Percentiles rank a stretch among this genome's conserved stretches.
Evolutionary conservation across 64 coral and sea anemone species (phyloP).

Genomic region (Orbicella faveolata): DNA sequence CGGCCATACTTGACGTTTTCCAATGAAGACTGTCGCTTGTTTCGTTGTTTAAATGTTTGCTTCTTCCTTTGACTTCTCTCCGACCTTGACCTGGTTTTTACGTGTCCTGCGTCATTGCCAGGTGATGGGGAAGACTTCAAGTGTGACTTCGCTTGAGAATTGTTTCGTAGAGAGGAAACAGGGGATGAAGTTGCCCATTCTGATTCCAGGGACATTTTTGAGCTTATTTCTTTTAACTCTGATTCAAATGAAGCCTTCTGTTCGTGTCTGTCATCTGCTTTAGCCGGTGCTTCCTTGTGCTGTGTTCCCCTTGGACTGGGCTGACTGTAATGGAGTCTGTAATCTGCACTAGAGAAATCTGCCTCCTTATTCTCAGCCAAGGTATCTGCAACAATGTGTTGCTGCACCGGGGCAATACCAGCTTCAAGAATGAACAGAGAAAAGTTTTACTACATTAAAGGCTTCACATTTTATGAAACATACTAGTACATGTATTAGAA

Average conservation of each 20-base stretch:
- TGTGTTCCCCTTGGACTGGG: neutral
- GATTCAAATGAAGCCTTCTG: constrained; percentile 13
- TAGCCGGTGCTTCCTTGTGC: neutral
- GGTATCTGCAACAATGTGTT: neutral
- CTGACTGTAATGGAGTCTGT: neutral
- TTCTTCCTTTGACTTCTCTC: constrained; percentile 47
- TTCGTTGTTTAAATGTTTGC: constrained; percentile 14
- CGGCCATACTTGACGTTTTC: neutral
- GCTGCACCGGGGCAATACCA: neutral
- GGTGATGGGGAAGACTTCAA: neutral
- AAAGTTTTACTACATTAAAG: too few species aligned
- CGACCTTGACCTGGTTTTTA: neutral
- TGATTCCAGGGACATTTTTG: constrained; percentile 24
- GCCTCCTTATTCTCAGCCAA: neutral
- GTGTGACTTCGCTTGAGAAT: neutral
- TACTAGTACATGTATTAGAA: too few species aligned
- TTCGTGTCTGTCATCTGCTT: neutral
- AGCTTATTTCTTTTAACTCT: constrained; percentile 16
- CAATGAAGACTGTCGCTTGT: neutral
- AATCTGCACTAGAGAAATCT: neutral
- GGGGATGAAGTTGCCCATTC: constrained; percentile 12
- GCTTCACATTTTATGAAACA: too few species aligned
- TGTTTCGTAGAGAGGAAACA: neutral
- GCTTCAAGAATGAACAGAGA: neutral
- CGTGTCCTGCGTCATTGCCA: neutral